Base-by-base conservation (phyloP, 2,113 vertebrate species). In the Pluvialis apricaria region DNA sequence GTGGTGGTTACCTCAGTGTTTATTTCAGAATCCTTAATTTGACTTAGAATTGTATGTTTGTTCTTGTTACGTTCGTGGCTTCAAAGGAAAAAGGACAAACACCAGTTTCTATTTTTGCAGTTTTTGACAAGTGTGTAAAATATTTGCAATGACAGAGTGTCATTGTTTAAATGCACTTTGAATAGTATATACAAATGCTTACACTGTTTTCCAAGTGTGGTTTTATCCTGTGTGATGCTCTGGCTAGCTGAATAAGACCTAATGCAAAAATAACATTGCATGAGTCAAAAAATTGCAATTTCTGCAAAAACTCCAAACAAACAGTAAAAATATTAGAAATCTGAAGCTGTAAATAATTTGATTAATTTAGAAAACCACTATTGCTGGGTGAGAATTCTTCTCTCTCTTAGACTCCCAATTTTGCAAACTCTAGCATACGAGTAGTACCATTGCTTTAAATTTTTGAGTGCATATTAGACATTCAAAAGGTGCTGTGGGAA, bases 331-430 rank as follows among this genome's bases (percentile, higher is more conserved):
- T 2, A 40, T 44, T 14, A 70, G 25, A 84, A 78, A 68, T 26
- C 3, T 77, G 38, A 65, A 51, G 4, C 7, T 77, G 17, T n/a
- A 73, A 72, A 49, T 69, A 36, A 19, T 16, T 29, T 51, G 9
- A n/a, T 20, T 49, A 20, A 49, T 38, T 84, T 62, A 62, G 45
- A 90, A 90, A 62, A 42, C 3, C 7, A 24, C 10, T 32, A 0
- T 7, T 40, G 9, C 11, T 13, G 2, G 0, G 1, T 9, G 2
- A 45, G 6, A 66, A 54, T 42, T 32, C 2, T 42, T 75, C 16
- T 71, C 1, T 32, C 9, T 26, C 32, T 83, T 32, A 1, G 2
- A 28, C 8, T 62, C 66, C 9, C 34, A 81, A 4, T 57, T 84
- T 31, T 68, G 16, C 6, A 77, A 38, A 84, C 4, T 77, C 17